Conservation (phyloP, 2,888 invertebrate species). For the Escarpia spicata region DNA sequence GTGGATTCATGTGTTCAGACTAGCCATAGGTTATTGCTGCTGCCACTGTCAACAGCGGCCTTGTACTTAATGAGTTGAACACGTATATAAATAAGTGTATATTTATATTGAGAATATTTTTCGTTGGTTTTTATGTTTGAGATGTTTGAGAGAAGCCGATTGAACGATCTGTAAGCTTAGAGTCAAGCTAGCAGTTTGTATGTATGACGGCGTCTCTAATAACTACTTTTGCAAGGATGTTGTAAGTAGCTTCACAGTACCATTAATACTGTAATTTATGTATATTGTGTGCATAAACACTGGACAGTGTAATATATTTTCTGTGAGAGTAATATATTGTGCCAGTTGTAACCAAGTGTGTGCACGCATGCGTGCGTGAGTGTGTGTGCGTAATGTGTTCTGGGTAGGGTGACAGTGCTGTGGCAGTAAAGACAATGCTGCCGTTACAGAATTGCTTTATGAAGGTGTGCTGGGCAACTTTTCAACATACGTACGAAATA, state of each 20-base stretch:
- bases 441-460: background rate
- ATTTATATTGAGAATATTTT: conserved; percentile 8
- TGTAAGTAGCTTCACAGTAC: conserved; percentile 11
- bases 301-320: conserved; percentile 16
- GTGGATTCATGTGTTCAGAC: background rate
- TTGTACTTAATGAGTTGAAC: conserved; percentile 16
- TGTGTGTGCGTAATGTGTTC: conserved; percentile 6
- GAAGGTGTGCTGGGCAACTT: conserved; percentile 11
- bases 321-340: conserved; percentile 16
- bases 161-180: background rate
- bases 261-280: conserved; percentile 1
- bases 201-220: background rate
- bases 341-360: conserved; percentile 6
- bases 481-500: conserved; percentile 9
- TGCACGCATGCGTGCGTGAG: background rate
- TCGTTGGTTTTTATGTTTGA: conserved; percentile 7
- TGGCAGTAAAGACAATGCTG: background rate
- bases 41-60: background rate
- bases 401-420: conserved; percentile 1
- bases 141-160: background rate
- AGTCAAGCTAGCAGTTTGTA: conserved; percentile 12
- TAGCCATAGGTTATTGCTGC: background rate
- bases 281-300: conserved; percentile 13
- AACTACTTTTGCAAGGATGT: conserved; percentile 9
- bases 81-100: conserved; percentile 1